phyloP scores from a whole-genome alignment of 2,113 vertebrate genomes.

The Callopanchax toddi region DNA sequence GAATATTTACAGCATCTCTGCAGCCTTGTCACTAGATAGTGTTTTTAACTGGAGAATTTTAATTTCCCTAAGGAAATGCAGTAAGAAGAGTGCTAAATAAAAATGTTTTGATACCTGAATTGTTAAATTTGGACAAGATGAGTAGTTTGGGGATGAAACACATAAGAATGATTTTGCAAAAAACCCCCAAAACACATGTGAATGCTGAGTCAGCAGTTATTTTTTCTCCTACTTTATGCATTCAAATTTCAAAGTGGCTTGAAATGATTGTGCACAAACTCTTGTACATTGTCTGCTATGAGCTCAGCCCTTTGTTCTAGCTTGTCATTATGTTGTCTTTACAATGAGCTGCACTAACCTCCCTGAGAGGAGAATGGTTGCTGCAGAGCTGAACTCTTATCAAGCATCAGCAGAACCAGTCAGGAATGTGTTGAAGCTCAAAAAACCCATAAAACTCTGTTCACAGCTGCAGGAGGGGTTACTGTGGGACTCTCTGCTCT shows the following conservation, averaged over 20 bases:
- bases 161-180: no score
- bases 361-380: constrained; percentile 37
- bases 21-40: constrained; percentile 24
- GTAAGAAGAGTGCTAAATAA: no score
- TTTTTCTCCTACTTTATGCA: constrained; percentile 34
- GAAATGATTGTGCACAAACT: not conserved
- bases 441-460: constrained; percentile 25
- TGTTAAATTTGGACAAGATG: no score
- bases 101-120: no score
- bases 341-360: constrained; percentile 13
- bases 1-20: not conserved
- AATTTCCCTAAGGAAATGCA: no score
- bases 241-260: not conserved
- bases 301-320: constrained; percentile 16
- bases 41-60: no score
- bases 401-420: constrained; percentile 35
- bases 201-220: no score
- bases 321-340: constrained; percentile 19
- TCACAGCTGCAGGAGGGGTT: constrained; percentile 12
- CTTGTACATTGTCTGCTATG: constrained; percentile 27
- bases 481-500: not conserved
- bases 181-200: no score
- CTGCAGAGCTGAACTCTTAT: constrained; percentile 39
- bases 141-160: no score
- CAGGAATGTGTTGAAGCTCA: constrained; percentile 48